Evolutionary conservation across 2,797 vertebrate genomes (phyloP), one percentile per base, ranked within the genome.

Genomic region (Sternarchorhynchus goeldii): DNA sequence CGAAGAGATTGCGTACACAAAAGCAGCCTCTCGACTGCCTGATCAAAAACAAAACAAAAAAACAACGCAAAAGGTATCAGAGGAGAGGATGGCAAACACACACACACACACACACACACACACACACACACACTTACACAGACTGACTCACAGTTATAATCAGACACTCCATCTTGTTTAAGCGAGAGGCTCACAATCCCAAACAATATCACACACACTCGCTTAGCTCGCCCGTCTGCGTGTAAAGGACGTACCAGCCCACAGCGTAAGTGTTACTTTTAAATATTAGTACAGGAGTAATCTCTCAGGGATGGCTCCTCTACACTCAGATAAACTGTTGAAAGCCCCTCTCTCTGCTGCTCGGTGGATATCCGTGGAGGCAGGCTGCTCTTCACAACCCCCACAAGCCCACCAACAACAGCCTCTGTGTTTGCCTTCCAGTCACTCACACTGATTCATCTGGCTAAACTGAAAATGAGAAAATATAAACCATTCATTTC

Each of bases 21-120:
- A 99, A 0, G 97, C 97, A 2, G 96, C 96, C 89, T 99, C 97
- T 72, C 96, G 95, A 88, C 97, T 99, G 89, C 96, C 97, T 99
- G 87, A 81, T 31, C 78, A 10, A 83, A 29, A 36, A 66, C 57
- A 63, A 73, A 70, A 41, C 65, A 10, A n/a, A 18, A 56, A 41
- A 57, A 73, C 50, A 79, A 71, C 63, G 36, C 64, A 77, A n/a
- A 75, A 50, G 73, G 55, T 36, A 34, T 68, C 1, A 66, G 34
- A 72, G 17, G 71, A 84, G 18, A 83, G 6, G 21, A 80, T 60
- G 31, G 68, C 67, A 31, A 76, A 84, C 78, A 81, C 41, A 53
- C 76, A 32, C 20, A 77, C 56, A 71, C 67, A 64, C 58, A 55
- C 62, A 75, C 25, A 59, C 41, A 72, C 53, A 65, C 7, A 62